Evolutionary conservation across 2,797 vertebrate species (phyloP), one percentile per base, ranked within the genome.

Genomic region (Sphenopsis melanotis): DNA sequence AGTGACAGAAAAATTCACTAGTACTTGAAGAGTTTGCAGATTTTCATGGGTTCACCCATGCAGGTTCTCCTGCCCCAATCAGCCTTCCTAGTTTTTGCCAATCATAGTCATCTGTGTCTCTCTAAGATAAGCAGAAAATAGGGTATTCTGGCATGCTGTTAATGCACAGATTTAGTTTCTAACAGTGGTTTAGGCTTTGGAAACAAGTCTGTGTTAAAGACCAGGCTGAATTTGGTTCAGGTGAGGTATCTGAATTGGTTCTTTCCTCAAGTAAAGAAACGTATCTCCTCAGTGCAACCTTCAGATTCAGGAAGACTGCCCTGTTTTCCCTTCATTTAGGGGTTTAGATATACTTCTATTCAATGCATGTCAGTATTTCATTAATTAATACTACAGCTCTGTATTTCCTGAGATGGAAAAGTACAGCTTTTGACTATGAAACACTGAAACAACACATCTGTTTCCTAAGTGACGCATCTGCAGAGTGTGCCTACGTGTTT

Each of bases 391-490:
- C 72, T 71, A 65, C 59, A 86, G 37, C 55, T 65, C 13, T 11
- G 0, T 68, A 9, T 81, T 96, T 95, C 84, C 84, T 59, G 91
- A 59, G 59, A 39, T 94, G 89, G 89, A 94, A 96, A 94, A 96
- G 42, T 82, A 75, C 32, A 49, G 68, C 71, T 83, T 87, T 59
- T 89, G 79, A 44, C 47, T 37, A 21, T n/a, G 50, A 27, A 86
- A 30, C 74, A 60, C 26, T 1, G 0, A 83, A 87, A 53, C 26
- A 77, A 46, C 49, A 34, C 90, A 93, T 93, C 90, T 94, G 93
- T 57, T 94, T 95, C 87, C 92, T 30, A 71, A 89, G 75, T 22
- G 52, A 78, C 3, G 4, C 61, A 83, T 63, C 81, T 87, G 91
- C 68, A 64, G 16, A 87, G 68, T 15, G 75, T 79, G 81, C 63